Evolutionary conservation across 2,797 vertebrate species (phyloP), one percentile per base, ranked within the genome.

Genomic region (Bufotes viridis): DNA sequence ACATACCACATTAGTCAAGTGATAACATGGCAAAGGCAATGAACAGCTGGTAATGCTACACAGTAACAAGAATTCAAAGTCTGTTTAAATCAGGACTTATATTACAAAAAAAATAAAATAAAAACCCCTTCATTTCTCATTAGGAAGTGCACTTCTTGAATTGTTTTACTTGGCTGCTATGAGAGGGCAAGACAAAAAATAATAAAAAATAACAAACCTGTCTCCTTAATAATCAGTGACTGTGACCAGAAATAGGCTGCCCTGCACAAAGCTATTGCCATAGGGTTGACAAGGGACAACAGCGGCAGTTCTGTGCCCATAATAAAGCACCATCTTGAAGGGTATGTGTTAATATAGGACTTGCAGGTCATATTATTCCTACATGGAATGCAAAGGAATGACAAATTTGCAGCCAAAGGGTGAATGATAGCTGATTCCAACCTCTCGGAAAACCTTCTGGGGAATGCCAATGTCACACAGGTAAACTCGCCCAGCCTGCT

Each of bases 381-480:
- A 99, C 49, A 96, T 96, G 20, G 97, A 97, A 90, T 99, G 98
- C 90, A 99, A 92, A 0, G 98, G 98, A 90, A 99, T 98, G 92
- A 99, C 98, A 0, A 99, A 99, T 91, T 99, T 99, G 95, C 97
- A 98, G 87, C 98, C 98, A 0, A 99, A 99, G 11, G 98, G 98
- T 0, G 98, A 99, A 93, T 96, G 97, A 94, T 99, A 99, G 91
- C 95, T 97, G 92, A 99, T 97, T 90, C 98, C 98, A 91, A 98
- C 97, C 91, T 99, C 98, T 90, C 97, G 96, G 91, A 99, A 99
- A 72, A 99, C 98, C 87, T 98, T 97, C 87, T 96, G 95, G 58
- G 98, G 98, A 81, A 99, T 93, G 90, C 98, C 98, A 26, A 99
- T 98, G 95, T 99, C 98, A 82, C 98, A 99, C 87, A 99, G 93